Evolutionary conservation across 2,797 vertebrate genomes (phyloP).

Genomic region (Potorous gilbertii): DNA sequence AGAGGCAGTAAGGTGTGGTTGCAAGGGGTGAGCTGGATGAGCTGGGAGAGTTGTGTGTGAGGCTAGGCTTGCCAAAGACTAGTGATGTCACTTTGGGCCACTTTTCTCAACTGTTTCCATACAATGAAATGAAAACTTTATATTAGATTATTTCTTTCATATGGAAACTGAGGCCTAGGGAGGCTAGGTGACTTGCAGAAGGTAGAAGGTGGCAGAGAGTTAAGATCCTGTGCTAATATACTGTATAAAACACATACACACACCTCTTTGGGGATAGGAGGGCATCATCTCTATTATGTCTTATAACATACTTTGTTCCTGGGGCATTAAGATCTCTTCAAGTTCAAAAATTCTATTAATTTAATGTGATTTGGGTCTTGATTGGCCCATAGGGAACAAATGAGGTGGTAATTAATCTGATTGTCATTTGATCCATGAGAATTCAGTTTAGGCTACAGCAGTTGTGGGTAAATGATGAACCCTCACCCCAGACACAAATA

Average conservation of each 20-base stretch:
- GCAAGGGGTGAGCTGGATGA: too few relatives aligned
- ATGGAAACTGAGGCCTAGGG: not conserved
- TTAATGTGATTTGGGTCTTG: not conserved
- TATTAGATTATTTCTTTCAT: not conserved
- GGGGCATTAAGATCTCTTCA: not conserved
- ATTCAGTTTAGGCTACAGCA: not conserved
- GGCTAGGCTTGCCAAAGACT: not conserved
- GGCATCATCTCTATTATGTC: not conserved
- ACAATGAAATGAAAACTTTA: not conserved
- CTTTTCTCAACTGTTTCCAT: not conserved
- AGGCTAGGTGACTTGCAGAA: not conserved
- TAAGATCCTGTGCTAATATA: not conserved
- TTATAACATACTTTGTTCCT: not conserved
- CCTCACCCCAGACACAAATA: not conserved
- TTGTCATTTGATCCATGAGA: not conserved
- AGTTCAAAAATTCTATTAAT: not conserved
- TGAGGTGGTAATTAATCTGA: not conserved
- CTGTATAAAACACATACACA: not conserved
- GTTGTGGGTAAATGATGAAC: not conserved
- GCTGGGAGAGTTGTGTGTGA: not conserved
- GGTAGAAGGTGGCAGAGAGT: not conserved
- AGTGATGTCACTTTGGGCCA: not conserved
- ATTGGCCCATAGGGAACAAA: not conserved
- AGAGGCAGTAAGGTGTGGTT: not conserved
- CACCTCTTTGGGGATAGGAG: not conserved